These are phyloP conservation scores for Aepyceros melampus DNA, from an alignment of 2,113 vertebrate genomes.

Conservation along the genomic window DNA sequence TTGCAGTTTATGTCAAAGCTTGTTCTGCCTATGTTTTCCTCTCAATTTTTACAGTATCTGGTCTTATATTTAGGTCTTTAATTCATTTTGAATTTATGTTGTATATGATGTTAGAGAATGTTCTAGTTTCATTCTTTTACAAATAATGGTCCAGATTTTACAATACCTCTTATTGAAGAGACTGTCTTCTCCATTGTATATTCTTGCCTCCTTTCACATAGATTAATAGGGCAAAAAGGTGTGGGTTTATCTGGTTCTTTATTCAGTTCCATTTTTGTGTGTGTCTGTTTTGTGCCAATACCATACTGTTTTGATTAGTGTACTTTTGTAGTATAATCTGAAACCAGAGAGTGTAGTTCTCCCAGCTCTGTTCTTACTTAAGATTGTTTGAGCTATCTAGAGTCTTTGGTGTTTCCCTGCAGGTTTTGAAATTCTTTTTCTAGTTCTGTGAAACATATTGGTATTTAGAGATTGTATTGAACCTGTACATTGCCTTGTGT, in stretches of 20 bases:
- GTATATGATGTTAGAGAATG: background rate
- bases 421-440: background rate
- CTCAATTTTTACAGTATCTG: background rate
- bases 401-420: background rate
- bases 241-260: background rate
- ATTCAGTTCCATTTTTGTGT: background rate
- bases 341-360: background rate
- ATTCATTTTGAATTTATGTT: background rate
- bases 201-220: background rate
- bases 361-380: background rate
- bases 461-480: background rate
- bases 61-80: background rate
- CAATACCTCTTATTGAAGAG: background rate
- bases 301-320: background rate
- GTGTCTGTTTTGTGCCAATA: background rate
- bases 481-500: background rate
- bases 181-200: background rate
- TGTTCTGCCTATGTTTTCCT: background rate
- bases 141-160: background rate
- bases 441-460: background rate
- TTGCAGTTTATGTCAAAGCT: background rate
- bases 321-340: background rate
- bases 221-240: background rate
- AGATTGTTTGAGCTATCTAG: background rate
- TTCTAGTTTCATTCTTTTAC: background rate